Base-by-base conservation (phyloP, 2,113 vertebrate genomes). In the Tupaia chinensis region DNA sequence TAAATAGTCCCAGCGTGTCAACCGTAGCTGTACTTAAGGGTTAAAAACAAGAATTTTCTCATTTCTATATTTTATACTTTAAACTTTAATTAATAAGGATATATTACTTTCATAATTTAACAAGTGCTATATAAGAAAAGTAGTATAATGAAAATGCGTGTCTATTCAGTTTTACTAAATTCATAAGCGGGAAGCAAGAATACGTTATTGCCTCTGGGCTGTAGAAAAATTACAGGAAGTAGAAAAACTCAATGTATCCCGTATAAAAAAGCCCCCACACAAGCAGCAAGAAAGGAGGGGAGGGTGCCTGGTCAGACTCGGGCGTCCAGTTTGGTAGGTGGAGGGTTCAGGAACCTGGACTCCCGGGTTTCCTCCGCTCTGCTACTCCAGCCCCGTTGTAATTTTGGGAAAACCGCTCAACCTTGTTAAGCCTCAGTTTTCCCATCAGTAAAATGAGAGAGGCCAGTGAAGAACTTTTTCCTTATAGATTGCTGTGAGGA, bases 141-240 rank as follows among this genome's bases (percentile, higher is more conserved):
- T 58, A 27, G 20, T 70, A 1, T 29, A 72, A 65, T 79, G 22
- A 82, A 96, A 79, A 78, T 20, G 12, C 20, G 11, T 76, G 34
- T 81, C 91, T 93, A 25, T 61, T 95, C 65, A 56, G 58, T 53
- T 23, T 81, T 68, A 68, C 4, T 89, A 65, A 94, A 82, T 90
- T 44, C 20, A 93, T 78, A 96, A 13, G 54, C 83, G 32, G 65
- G 54, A 82, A 78, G 88, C 29, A 78, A 93, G 66, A 76, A 61
- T 15, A 22, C 65, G 60, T 85, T 93, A 27, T 77, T 53, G 13
- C 34, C 76, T 93, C 54, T 76, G 68, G 32, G 29, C 74, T 78
- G 9, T 65, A 76, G 65, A 83, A 58, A 34, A 61, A 22, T 86
- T 86, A 20, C 9, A 56, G 79, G 61, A 81, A 61, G 22, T 9